phyloP scores from a whole-genome alignment of 2,888 invertebrate genomes.

The Amiota communis region DNA sequence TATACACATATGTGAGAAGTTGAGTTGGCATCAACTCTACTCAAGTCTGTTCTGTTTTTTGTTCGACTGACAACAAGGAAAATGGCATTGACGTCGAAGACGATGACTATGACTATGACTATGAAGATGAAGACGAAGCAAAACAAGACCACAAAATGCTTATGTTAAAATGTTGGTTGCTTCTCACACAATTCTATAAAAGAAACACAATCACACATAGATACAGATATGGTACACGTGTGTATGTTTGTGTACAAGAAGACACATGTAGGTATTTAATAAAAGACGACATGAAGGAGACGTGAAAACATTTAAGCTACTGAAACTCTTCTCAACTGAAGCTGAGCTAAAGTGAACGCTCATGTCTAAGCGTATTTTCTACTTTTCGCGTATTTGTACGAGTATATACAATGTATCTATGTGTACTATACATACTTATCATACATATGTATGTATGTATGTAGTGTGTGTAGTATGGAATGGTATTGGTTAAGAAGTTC shows the following conservation, averaged over 20 bases:
- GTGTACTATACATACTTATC: background rate
- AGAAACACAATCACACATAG: no score
- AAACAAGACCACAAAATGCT: background rate
- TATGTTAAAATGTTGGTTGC: background rate
- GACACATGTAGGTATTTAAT: background rate
- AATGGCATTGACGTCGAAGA: background rate
- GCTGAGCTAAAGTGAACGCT: background rate
- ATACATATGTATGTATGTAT: background rate
- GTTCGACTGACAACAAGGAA: background rate
- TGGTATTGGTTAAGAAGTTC: background rate
- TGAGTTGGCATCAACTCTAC: background rate
- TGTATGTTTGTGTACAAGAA: background rate
- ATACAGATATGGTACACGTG: no score
- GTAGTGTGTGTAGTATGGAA: background rate
- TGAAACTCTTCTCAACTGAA: conserved; percentile 4
- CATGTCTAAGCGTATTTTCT: no score
- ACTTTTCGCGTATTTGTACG: conserved; percentile 1
- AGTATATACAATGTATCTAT: conserved; percentile 3
- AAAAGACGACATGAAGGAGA: background rate
- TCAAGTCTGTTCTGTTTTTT: no score
- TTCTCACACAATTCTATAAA: no score
- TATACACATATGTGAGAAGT: background rate
- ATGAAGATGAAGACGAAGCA: no score
- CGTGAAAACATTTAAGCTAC: conserved; percentile 1
- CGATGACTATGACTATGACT: no score